Conservation (phyloP, 1,140 invertebrate species). For the Acyrthosiphon pisum region DNA sequence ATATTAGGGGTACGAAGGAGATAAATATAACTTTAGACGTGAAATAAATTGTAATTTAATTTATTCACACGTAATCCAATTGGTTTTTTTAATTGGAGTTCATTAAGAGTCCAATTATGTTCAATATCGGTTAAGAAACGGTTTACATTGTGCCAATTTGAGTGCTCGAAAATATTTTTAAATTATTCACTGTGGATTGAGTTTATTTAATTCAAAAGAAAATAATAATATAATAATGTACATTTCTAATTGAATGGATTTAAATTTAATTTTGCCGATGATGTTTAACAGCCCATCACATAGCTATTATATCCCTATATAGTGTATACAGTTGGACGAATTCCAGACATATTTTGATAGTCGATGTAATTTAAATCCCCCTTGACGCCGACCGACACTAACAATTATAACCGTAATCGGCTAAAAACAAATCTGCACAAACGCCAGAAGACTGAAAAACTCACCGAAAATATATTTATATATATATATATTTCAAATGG, state of each 20-base stretch:
- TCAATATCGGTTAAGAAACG: neutral
- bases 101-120: neutral
- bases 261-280: conserved; percentile 34
- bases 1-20: neutral
- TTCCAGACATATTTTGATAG: neutral
- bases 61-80: neutral
- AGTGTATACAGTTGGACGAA: neutral
- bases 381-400: neutral
- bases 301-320: neutral
- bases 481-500: neutral
- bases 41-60: neutral
- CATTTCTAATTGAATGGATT: conserved; percentile 13
- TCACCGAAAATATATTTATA: neutral
- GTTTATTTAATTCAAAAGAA: conserved; percentile 2
- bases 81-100: neutral
- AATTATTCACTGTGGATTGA: neutral
- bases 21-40: neutral
- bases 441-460: neutral
- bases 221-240: neutral
- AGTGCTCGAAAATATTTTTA: neutral
- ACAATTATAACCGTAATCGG: neutral
- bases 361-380: neutral
- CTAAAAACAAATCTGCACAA: neutral
- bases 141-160: too few species aligned
- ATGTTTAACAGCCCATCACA: conserved; percentile 28